Conservation (phyloP, 2,888 invertebrate genomes). For the Nasonia oneida region DNA sequence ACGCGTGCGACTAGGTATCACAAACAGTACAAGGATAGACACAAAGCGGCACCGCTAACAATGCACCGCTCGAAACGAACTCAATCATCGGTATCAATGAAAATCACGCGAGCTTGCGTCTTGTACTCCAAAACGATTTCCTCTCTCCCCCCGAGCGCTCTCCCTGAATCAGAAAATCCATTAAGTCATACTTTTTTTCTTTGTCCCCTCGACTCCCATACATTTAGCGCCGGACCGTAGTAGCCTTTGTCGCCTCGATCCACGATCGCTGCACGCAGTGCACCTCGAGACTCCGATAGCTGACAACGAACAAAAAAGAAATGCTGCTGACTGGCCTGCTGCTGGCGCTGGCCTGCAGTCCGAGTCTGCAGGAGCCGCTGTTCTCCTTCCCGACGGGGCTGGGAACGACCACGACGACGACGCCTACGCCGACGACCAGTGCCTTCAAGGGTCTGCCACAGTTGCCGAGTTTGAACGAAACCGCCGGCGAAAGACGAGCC, state of each 20-base stretch:
- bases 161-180: neutral
- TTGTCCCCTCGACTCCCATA: neutral
- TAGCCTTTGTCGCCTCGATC: neutral
- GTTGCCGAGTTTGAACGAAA: slow-evolving; percentile 39
- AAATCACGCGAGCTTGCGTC: neutral
- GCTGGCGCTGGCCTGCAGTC: slow-evolving; percentile 52
- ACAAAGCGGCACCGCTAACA: neutral
- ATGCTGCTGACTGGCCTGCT: neutral
- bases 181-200: neutral
- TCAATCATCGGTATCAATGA: neutral
- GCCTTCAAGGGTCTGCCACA: slow-evolving; percentile 69
- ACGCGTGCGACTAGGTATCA: no score
- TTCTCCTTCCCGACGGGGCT: slow-evolving; percentile 46
- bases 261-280: neutral
- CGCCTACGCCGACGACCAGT: neutral
- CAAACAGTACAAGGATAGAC: neutral
- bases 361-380: slow-evolving; percentile 68
- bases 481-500: slow-evolving; percentile 62
- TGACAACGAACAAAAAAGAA: neutral
- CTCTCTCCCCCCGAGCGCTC: neutral
- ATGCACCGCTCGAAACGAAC: neutral
- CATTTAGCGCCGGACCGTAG: neutral
- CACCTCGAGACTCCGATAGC: neutral
- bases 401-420: neutral
- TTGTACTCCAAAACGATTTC: neutral